phyloP scores from a whole-genome alignment of 2,113 vertebrate genomes.

The Taurulus bubalis region DNA sequence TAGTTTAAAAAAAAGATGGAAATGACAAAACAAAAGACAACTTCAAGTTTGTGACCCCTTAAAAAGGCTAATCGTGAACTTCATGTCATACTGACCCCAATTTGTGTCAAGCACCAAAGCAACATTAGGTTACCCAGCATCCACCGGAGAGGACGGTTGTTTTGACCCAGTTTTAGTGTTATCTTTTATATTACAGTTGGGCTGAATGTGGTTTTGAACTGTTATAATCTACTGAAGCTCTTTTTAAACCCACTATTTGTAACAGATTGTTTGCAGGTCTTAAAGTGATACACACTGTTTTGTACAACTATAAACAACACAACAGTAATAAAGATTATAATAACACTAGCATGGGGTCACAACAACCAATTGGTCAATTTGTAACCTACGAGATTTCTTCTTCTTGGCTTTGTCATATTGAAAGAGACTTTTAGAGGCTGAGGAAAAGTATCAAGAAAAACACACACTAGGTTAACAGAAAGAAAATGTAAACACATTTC shows the following conservation, averaged over 20 bases:
- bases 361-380: background rate
- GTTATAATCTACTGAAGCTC: background rate
- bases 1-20: background rate
- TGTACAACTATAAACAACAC: background rate
- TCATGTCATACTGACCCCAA: background rate
- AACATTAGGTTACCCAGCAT: background rate
- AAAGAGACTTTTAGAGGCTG: no score
- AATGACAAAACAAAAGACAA: background rate
- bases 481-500: background rate
- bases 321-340: background rate
- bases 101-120: background rate
- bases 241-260: background rate
- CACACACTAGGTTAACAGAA: background rate
- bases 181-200: background rate
- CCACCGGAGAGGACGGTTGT: background rate
- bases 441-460: background rate
- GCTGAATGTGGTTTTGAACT: background rate
- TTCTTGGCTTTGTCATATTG: background rate
- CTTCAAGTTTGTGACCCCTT: background rate
- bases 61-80: background rate
- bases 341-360: background rate
- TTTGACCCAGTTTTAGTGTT: slow-evolving; percentile 1
- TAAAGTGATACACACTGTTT: background rate
- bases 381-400: background rate
- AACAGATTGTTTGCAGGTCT: background rate